Conservation (phyloP, 2,888 invertebrate species). For the Athripsodes cinereus region DNA sequence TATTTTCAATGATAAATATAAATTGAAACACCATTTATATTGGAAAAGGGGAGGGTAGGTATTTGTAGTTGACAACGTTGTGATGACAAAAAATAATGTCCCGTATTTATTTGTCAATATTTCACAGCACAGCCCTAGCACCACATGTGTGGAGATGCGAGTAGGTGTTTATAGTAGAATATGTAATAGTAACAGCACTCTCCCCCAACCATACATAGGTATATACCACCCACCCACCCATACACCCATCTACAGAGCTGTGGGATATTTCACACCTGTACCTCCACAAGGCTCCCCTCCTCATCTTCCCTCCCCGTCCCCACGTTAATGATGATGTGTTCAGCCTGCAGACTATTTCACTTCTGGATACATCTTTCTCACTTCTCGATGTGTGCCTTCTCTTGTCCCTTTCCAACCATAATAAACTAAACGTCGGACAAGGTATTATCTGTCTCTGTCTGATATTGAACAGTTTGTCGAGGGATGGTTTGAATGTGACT, state of each 20-base stretch:
- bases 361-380: slow-evolving; percentile 60
- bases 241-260: slow-evolving; percentile 30
- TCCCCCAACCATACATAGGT: too few relatives aligned
- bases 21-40: background rate
- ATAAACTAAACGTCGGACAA: background rate
- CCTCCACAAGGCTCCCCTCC: slow-evolving; percentile 34
- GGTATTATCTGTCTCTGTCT: background rate
- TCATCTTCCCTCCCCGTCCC: slow-evolving; percentile 40
- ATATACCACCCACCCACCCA: slow-evolving; percentile 4
- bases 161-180: slow-evolving; percentile 22
- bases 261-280: slow-evolving; percentile 54
- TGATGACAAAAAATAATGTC: background rate
- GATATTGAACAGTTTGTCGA: slow-evolving; percentile 1
- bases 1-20: too few relatives aligned
- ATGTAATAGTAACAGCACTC: slow-evolving; percentile 9
- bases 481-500: slow-evolving; percentile 21
- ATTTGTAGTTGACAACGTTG: too few relatives aligned
- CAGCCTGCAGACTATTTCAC: slow-evolving; percentile 70
- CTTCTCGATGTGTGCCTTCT: slow-evolving; percentile 44
- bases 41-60: background rate
- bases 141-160: slow-evolving; percentile 20
- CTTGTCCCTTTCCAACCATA: slow-evolving; percentile 33
- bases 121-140: background rate
- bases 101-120: slow-evolving; percentile 4
- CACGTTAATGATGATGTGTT: slow-evolving; percentile 76